phyloP scores from a whole-genome alignment of 2,888 invertebrate species.

The Netelia virgata region DNA sequence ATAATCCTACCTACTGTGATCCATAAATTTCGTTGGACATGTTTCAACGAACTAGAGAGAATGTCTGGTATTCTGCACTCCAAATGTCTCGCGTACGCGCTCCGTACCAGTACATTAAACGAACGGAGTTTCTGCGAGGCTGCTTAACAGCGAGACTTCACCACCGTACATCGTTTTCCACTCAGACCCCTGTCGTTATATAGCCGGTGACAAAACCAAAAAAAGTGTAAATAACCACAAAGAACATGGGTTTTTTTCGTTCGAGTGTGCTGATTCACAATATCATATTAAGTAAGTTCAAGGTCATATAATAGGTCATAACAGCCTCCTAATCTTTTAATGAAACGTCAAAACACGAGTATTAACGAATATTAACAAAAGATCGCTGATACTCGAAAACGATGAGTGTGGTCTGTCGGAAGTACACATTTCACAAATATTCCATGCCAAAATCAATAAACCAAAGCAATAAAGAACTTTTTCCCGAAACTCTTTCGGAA shows the following conservation, averaged over 20 bases:
- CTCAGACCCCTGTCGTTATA: neutral
- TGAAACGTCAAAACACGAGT: too few species aligned
- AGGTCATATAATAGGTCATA: too few species aligned
- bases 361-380: too few species aligned
- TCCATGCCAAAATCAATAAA: neutral
- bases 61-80: neutral
- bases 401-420: neutral
- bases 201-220: neutral
- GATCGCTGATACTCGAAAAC: too few species aligned
- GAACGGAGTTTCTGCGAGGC: slow-evolving; percentile 18
- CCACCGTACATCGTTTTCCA: slow-evolving; percentile 17
- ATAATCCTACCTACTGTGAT: neutral
- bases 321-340: too few species aligned
- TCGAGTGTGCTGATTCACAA: neutral
- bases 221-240: neutral
- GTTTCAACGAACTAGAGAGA: neutral
- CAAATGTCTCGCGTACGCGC: neutral
- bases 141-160: slow-evolving; percentile 28
- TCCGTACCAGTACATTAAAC: neutral
- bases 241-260: neutral
- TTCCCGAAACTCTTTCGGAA: neutral
- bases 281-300: too few species aligned
- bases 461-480: slow-evolving; percentile 2
- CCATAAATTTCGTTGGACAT: neutral
- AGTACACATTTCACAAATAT: neutral